Evolutionary conservation across 2,797 vertebrate genomes (phyloP).

Genomic region (Falco biarmicus): DNA sequence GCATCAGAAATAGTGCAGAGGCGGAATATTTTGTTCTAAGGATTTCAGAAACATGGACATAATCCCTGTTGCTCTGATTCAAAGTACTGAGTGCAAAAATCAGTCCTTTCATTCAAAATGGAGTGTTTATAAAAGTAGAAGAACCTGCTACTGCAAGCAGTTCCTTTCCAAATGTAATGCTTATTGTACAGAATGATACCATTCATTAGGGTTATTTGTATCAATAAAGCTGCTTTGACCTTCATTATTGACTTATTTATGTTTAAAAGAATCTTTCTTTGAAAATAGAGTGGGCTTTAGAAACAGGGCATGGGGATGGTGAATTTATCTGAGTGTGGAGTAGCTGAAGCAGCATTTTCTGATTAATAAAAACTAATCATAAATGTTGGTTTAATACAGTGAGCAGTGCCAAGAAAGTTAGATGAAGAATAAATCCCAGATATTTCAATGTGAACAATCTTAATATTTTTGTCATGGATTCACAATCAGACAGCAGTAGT

Average conservation of each 20-base stretch:
- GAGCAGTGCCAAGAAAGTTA: background rate
- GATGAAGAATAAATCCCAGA: conserved; percentile 1
- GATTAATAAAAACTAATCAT: conserved; percentile 25
- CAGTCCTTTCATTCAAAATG: conserved; percentile 1
- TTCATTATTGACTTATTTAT: conserved; percentile 56
- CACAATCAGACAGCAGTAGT: background rate
- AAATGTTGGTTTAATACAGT: background rate
- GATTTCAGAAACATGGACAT: background rate
- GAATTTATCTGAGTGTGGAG: background rate
- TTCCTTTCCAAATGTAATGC: conserved; percentile 38
- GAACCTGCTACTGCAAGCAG: conserved; percentile 34
- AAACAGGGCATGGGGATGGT: background rate
- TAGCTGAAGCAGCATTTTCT: conserved; percentile 37
- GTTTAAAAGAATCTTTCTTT: conserved; percentile 39
- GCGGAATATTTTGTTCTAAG: background rate
- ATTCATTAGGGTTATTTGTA: conserved; percentile 47
- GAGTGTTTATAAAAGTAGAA: conserved; percentile 22
- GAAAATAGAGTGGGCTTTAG: conserved; percentile 22
- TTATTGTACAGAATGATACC: conserved; percentile 9
- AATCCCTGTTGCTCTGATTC: background rate
- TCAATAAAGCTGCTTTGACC: conserved; percentile 43
- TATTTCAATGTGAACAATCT: conserved; percentile 3
- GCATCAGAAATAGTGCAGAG: background rate
- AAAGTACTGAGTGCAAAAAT: conserved; percentile 9
- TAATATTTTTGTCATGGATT: background rate